Percentiles rank a stretch among this genome's conserved stretches.
Conservation (phyloP, 1,140 invertebrate genomes). For the Saccostrea glomerata region DNA sequence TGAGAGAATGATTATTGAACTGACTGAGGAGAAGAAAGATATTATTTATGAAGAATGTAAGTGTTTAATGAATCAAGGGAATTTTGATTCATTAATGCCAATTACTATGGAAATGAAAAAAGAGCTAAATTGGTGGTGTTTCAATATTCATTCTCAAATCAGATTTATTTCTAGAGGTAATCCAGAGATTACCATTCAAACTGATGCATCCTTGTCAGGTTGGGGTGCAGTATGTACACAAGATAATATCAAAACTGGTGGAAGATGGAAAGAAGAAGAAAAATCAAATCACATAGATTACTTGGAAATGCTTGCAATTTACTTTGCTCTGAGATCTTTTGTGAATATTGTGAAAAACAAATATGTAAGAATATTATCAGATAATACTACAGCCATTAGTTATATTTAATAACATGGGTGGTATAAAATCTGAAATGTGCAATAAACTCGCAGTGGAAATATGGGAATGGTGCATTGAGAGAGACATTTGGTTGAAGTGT, state of each 20-base stretch:
- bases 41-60: conserved; percentile 39
- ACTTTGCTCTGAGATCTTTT: conserved; percentile 10
- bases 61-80: conserved; percentile 42
- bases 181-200: conserved; percentile 4
- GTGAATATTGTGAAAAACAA: conserved; percentile 39
- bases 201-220: conserved; percentile 39
- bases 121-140: conserved; percentile 48
- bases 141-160: conserved; percentile 42
- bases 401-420: conserved; percentile 50
- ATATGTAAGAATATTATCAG: conserved; percentile 4
- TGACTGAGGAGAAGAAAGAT: background rate
- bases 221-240: conserved; percentile 40
- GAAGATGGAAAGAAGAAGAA: conserved; percentile 46
- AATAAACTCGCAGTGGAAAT: conserved; percentile 47
- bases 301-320: conserved; percentile 47
- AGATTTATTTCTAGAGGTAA: conserved; percentile 42
- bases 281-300: conserved; percentile 51
- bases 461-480: conserved; percentile 36
- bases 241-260: conserved; percentile 35
- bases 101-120: conserved; percentile 33
- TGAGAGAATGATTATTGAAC: conserved; percentile 38
- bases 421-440: conserved; percentile 31
- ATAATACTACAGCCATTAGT: conserved; percentile 46
- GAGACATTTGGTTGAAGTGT: conserved; percentile 51
- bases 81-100: conserved; percentile 48